Base-by-base conservation (phyloP, 2,797 vertebrate species). In the Sebastes matsubarae region DNA sequence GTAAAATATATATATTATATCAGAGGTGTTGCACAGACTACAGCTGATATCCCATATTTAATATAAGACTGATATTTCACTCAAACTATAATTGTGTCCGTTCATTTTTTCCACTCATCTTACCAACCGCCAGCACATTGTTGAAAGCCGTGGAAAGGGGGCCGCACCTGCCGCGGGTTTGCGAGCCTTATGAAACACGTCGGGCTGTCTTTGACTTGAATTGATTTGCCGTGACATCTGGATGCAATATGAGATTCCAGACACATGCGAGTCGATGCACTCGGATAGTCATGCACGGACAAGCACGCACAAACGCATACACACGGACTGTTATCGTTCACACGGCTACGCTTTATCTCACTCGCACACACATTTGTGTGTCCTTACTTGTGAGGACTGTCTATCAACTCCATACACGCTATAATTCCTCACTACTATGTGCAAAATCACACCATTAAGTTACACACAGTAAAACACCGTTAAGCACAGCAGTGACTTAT, bases 191-290 rank as follows among this genome's bases (percentile, higher is more conserved):
- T 96, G 95, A 94, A 96, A 96, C 95, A 95, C 95, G 82, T 95
- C 94, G 72, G 92, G 87, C 89, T 81, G 87, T 90, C 93, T 94
- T 92, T 94, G 93, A 94, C 93, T 94, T 91, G 88, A 94, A 95
- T 94, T 96, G 95, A 96, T 96, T 95, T 88, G 90, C 87, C 75
- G 82, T 91, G 94, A 96, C 96, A 96, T 96, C 95, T 96, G 96
- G 95, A 94, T 64, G 95, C 92, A 96, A 96, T 94, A 89, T 91
- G 95, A 96, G 94, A 94, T 89, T 83, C 80, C 87, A 88, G 88
- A 94, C 94, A 95, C 87, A 92, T 94, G 94, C 92, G 91, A 87
- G 93, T 95, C 94, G 90, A 93, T 93, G 94, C 85, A 80, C 75
- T 85, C 1, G 72, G 83, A 90, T 75, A 66, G 86, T 84, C 87